Conservation (phyloP, 2,888 invertebrate species). For the Xestia ashworthii region DNA sequence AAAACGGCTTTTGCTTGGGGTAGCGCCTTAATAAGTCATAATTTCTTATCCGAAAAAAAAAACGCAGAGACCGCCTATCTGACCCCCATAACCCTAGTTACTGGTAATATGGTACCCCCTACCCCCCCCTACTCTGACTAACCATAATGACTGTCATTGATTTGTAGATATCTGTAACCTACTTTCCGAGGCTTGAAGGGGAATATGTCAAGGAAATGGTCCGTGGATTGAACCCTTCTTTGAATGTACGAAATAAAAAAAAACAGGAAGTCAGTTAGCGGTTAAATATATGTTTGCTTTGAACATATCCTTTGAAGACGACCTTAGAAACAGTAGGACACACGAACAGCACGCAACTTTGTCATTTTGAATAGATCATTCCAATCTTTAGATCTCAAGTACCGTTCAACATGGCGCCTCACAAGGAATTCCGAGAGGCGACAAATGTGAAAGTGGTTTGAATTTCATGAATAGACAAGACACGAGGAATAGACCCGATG, state of each 20-base stretch:
- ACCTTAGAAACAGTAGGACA: constrained; percentile 19
- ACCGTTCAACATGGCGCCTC: constrained; percentile 12
- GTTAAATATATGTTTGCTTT: not conserved
- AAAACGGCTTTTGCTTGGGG: too few species aligned
- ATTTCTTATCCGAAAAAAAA: too few species aligned
- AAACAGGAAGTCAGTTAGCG: not conserved
- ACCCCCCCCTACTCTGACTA: too few species aligned
- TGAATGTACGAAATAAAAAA: not conserved
- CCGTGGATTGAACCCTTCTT: not conserved
- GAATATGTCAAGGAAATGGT: not conserved
- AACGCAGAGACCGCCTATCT: too few species aligned
- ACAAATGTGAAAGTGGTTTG: constrained; percentile 29
- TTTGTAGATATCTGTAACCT: not conserved
- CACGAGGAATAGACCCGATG: not conserved
- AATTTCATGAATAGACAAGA: constrained; percentile 21
- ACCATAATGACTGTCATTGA: not conserved
- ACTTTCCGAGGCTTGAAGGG: not conserved
- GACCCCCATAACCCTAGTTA: too few species aligned
- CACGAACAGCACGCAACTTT: constrained; percentile 31
- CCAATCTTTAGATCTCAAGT: not conserved
- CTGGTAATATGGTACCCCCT: too few species aligned
- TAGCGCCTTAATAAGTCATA: too few species aligned
- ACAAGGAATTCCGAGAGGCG: constrained; percentile 1
- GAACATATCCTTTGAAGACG: not conserved
- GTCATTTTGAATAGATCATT: constrained; percentile 15